Percentiles rank a stretch among this genome's conserved stretches.
These are phyloP conservation scores for Drosophila mimetica DNA, from an alignment of 2,888 invertebrate species.

Conservation along the genomic window DNA sequence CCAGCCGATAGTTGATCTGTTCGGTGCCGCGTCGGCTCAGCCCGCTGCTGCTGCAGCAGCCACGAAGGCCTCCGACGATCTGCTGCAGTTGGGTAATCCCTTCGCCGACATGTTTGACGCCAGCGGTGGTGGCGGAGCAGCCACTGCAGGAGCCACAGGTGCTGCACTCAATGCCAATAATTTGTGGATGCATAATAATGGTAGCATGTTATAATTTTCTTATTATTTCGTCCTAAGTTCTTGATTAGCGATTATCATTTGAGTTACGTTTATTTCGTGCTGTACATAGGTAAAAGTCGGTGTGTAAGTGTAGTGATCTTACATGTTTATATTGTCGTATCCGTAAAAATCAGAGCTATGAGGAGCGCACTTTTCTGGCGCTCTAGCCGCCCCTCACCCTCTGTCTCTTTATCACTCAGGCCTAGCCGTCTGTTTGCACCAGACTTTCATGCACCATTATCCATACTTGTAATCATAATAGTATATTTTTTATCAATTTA, in stretches of 20 bases:
- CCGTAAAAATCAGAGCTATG: slow-evolving; percentile 38
- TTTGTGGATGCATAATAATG: slow-evolving; percentile 85
- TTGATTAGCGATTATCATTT: slow-evolving; percentile 21
- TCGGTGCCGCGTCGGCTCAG: slow-evolving; percentile 86
- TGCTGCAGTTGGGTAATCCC: slow-evolving; percentile 95
- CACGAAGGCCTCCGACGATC: slow-evolving; percentile 93
- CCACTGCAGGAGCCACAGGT: slow-evolving; percentile 71
- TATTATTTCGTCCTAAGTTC: slow-evolving; percentile 53
- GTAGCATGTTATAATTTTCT: slow-evolving; percentile 84
- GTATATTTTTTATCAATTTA: slow-evolving; percentile 25
- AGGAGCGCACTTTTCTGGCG: slow-evolving; percentile 27
- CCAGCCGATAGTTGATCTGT: slow-evolving; percentile 91
- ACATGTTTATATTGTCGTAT: slow-evolving; percentile 33
- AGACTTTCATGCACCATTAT: slow-evolving; percentile 40
- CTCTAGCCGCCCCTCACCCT: slow-evolving; percentile 24
- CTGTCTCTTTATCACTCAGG: slow-evolving; percentile 16
- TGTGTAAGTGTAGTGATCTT: slow-evolving; percentile 43
- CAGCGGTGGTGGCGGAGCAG: slow-evolving; percentile 82
- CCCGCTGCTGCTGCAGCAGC: slow-evolving; percentile 84
- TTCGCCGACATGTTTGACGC: slow-evolving; percentile 95
- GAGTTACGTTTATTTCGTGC: slow-evolving; percentile 44
- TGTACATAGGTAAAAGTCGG: slow-evolving; percentile 47
- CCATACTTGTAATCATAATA: slow-evolving; percentile 29
- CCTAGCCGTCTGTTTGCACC: slow-evolving; percentile 34
- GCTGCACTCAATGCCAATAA: slow-evolving; percentile 84